Percentiles rank a stretch among this genome's conserved stretches.
These are phyloP conservation scores for Plotosus lineatus DNA, from an alignment of 2,113 vertebrate species.

Conservation along the genomic window DNA sequence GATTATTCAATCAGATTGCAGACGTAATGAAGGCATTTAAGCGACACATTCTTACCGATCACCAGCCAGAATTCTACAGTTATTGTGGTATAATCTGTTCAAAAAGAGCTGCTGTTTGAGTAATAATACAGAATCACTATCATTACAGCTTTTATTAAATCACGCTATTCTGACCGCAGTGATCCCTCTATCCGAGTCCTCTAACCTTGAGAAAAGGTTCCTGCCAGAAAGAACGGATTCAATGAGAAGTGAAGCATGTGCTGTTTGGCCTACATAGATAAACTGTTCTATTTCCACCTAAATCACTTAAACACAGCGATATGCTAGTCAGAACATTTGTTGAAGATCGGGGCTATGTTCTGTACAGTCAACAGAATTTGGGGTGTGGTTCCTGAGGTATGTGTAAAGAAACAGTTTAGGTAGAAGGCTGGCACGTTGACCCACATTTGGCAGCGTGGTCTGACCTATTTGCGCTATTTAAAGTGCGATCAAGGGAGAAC, in stretches of 20 bases:
- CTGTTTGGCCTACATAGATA: constrained; percentile 62
- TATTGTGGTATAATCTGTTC: background rate
- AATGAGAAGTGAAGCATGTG: constrained; percentile 26
- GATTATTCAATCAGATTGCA: too few species aligned
- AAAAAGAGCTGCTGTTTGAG: background rate
- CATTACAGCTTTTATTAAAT: background rate
- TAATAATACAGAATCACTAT: background rate
- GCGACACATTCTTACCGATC: background rate
- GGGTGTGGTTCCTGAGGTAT: background rate
- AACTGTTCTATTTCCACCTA: constrained; percentile 55
- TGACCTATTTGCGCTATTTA: constrained; percentile 71
- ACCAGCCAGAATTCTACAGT: background rate
- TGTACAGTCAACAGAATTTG: background rate
- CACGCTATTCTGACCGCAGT: background rate
- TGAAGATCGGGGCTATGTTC: background rate
- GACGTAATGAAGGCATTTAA: too few species aligned
- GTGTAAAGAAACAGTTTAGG: background rate
- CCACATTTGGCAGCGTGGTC: constrained; percentile 47
- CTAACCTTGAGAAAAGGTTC: constrained; percentile 25
- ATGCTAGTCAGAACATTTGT: background rate
- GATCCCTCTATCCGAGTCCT: background rate
- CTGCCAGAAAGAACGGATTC: constrained; percentile 13
- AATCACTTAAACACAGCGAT: background rate
- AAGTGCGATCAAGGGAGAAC: constrained; percentile 55
- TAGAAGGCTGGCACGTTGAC: background rate